These are phyloP conservation scores for Bagarius yarrelli DNA, from an alignment of 2,113 vertebrate genomes.

Conservation along the genomic window DNA sequence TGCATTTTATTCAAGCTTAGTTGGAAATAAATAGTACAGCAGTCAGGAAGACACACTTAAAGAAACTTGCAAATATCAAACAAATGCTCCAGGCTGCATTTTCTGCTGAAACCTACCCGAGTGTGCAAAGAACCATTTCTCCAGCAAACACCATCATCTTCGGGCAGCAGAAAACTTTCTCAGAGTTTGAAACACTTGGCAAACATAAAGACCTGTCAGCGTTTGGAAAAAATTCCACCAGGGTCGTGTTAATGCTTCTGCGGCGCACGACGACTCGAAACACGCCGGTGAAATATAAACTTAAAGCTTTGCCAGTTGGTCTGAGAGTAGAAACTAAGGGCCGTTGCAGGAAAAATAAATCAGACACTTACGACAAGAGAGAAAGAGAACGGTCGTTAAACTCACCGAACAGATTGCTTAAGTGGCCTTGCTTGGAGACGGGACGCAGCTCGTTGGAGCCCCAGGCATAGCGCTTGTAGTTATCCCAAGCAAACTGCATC, in stretches of 20 bases:
- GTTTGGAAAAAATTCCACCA: background rate
- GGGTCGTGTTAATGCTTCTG: background rate
- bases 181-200: background rate
- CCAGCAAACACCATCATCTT: background rate
- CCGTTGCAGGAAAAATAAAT: slow-evolving; percentile 58
- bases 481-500: slow-evolving; percentile 98
- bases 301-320: slow-evolving; percentile 58
- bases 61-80: background rate
- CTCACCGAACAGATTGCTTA: slow-evolving; percentile 98
- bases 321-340: slow-evolving; percentile 60
- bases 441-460: slow-evolving; percentile 96
- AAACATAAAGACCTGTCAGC: background rate
- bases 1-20: background rate
- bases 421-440: slow-evolving; percentile 94
- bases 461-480: slow-evolving; percentile 93
- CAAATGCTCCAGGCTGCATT: background rate
- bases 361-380: slow-evolving; percentile 13
- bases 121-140: background rate
- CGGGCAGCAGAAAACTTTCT: background rate
- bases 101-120: background rate
- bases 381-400: slow-evolving; percentile 48
- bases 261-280: background rate
- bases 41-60: background rate
- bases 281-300: slow-evolving; percentile 34
- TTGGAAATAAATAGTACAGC: background rate